These are phyloP conservation scores for Alitta virens DNA, from an alignment of 2,888 invertebrate genomes.

Conservation along the genomic window DNA sequence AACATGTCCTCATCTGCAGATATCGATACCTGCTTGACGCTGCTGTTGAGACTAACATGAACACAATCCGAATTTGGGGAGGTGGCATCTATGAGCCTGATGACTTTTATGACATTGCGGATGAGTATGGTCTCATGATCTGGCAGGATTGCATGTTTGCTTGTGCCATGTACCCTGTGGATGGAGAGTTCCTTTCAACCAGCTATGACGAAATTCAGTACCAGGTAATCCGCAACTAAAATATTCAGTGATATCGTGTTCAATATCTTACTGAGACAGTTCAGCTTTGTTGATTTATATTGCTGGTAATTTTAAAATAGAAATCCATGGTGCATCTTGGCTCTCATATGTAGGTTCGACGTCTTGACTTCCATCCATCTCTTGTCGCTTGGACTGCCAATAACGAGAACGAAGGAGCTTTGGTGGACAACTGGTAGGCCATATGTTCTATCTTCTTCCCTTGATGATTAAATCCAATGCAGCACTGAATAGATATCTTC, in stretches of 20 bases:
- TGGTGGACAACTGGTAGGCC: slow-evolving; percentile 71
- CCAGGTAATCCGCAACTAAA: slow-evolving; percentile 71
- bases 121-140: slow-evolving; percentile 84
- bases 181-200: slow-evolving; percentile 69
- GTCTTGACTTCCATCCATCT: slow-evolving; percentile 79
- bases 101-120: slow-evolving; percentile 80
- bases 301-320: neutral
- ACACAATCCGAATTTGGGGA: slow-evolving; percentile 96
- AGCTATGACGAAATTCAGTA: slow-evolving; percentile 76
- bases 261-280: no score
- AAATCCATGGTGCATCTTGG: no score
- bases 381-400: slow-evolving; percentile 84
- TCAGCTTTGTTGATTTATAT: no score
- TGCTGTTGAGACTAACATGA: slow-evolving; percentile 78
- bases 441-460: neutral
- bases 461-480: neutral
- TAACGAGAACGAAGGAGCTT: slow-evolving; percentile 88
- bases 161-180: slow-evolving; percentile 87
- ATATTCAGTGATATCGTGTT: neutral
- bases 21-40: slow-evolving; percentile 68
- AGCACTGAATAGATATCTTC: no score
- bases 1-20: no score
- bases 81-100: slow-evolving; percentile 92
- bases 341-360: no score
- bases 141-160: slow-evolving; percentile 99